Evolutionary conservation across 2,888 invertebrate species (phyloP).

Genomic region (Leptarthrus brevirostris): DNA sequence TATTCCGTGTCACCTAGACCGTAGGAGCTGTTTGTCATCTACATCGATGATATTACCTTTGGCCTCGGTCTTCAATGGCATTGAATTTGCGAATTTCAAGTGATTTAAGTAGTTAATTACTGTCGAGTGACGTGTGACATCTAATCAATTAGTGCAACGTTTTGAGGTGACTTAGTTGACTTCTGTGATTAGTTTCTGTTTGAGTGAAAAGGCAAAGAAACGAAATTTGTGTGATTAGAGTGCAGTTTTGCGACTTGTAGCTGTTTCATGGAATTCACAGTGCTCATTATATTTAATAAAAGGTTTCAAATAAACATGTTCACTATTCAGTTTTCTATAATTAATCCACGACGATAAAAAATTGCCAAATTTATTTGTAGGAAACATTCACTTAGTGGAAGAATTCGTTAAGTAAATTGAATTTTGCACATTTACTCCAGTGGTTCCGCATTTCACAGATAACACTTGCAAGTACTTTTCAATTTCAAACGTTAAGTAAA

Average conservation of each 20-base stretch:
- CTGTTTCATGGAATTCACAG: background rate
- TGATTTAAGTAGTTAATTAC: slow-evolving; percentile 15
- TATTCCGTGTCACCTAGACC: slow-evolving; percentile 32
- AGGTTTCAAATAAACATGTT: no score
- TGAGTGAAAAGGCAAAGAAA: no score
- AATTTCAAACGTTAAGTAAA: background rate
- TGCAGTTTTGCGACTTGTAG: background rate
- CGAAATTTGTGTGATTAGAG: background rate
- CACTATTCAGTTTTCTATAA: background rate
- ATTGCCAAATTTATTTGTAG: slow-evolving; percentile 15
- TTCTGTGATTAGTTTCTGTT: no score
- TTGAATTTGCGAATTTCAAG: background rate
- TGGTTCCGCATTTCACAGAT: no score
- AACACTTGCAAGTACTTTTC: background rate
- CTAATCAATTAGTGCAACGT: background rate
- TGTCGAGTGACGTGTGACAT: background rate
- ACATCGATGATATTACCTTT: background rate
- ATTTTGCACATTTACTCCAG: no score
- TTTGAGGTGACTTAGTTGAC: no score
- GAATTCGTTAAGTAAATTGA: background rate
- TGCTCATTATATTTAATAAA: background rate
- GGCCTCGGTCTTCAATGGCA: slow-evolving; percentile 1
- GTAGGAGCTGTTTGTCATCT: slow-evolving; percentile 12
- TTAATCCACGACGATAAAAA: background rate
- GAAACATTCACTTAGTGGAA: background rate